Evolutionary conservation across 2,888 invertebrate species (phyloP).

Genomic region (Scrobipalpa atriplicella): DNA sequence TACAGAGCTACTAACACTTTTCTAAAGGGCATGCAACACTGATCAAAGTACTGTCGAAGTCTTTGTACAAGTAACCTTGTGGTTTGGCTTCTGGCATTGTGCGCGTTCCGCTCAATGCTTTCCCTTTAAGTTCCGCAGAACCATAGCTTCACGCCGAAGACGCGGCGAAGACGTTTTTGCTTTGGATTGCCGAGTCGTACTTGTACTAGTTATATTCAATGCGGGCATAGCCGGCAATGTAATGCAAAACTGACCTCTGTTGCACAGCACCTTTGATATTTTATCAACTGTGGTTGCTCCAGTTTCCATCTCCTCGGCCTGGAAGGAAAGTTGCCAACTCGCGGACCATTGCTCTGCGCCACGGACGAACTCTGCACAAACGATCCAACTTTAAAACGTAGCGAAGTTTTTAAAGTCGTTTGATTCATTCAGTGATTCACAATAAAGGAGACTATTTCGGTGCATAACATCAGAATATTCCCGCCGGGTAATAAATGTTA

Average conservation of each 20-base stretch:
- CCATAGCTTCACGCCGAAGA: too few species aligned
- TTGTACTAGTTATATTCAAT: too few species aligned
- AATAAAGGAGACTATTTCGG: neutral
- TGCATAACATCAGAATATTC: neutral
- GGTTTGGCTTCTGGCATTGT: slow-evolving; percentile 31
- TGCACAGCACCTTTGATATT: neutral
- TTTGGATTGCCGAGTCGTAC: too few species aligned
- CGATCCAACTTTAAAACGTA: neutral
- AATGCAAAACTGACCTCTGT: too few species aligned
- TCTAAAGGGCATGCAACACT: neutral
- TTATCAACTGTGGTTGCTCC: neutral
- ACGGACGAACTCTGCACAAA: too few species aligned
- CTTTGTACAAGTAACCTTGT: slow-evolving; percentile 30
- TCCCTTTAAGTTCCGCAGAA: slow-evolving; percentile 19
- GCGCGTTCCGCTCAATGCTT: slow-evolving; percentile 26
- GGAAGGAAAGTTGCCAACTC: neutral
- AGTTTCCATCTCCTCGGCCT: slow-evolving; percentile 1
- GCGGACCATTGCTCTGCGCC: neutral
- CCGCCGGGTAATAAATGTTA: neutral
- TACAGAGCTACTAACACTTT: neutral
- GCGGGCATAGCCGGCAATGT: too few species aligned
- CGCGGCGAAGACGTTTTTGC: too few species aligned
- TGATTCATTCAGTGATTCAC: slow-evolving; percentile 10
- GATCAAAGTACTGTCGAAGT: neutral
- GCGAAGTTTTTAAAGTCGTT: neutral